A percentile compares a stretch with the other conserved stretches of the same genome.
Conservation (phyloP, 2,113 vertebrate genomes). For the Takifugu bimaculatus region DNA sequence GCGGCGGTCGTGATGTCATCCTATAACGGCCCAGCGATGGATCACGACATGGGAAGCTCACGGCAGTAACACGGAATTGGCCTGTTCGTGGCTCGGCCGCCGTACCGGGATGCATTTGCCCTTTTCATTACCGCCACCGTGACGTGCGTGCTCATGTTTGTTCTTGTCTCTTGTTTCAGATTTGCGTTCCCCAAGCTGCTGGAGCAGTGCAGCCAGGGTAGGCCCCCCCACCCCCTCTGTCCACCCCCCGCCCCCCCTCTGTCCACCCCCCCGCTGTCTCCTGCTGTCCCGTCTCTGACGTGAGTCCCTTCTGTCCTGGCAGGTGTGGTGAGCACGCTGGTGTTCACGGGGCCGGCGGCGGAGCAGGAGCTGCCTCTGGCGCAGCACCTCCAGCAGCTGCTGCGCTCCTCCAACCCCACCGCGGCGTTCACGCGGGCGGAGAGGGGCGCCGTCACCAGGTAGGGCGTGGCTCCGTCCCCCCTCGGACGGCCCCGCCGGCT, state of each 20-base stretch:
- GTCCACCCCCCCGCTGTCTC: fast-evolving
- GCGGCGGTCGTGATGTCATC: slow-evolving; percentile 41
- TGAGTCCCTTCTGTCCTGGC: slow-evolving; percentile 14
- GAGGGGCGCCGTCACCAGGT: slow-evolving; percentile 89
- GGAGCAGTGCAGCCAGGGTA: slow-evolving; percentile 96
- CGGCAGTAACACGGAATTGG: slow-evolving; percentile 27
- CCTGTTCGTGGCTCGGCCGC: slow-evolving; percentile 20
- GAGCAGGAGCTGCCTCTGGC: slow-evolving; percentile 85
- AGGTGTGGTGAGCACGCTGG: slow-evolving; percentile 88
- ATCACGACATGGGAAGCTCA: slow-evolving; percentile 13
- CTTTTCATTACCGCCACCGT: too few species aligned
- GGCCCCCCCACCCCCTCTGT: neutral
- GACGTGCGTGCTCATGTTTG: too few species aligned
- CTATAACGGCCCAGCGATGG: slow-evolving; percentile 12
- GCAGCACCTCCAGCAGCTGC: slow-evolving; percentile 82
- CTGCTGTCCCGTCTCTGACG: neutral
- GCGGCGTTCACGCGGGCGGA: slow-evolving; percentile 87
- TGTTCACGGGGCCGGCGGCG: slow-evolving; percentile 83
- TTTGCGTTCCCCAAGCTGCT: slow-evolving; percentile 91
- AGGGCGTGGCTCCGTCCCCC: neutral
- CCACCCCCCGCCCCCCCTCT: neutral
- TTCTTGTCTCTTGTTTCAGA: slow-evolving; percentile 63
- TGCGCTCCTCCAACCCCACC: slow-evolving; percentile 85
- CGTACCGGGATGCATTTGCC: too few species aligned
- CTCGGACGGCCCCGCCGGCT: too few species aligned